Base-by-base conservation (phyloP, 2,888 invertebrate species). In the Apotomis betuletana region DNA sequence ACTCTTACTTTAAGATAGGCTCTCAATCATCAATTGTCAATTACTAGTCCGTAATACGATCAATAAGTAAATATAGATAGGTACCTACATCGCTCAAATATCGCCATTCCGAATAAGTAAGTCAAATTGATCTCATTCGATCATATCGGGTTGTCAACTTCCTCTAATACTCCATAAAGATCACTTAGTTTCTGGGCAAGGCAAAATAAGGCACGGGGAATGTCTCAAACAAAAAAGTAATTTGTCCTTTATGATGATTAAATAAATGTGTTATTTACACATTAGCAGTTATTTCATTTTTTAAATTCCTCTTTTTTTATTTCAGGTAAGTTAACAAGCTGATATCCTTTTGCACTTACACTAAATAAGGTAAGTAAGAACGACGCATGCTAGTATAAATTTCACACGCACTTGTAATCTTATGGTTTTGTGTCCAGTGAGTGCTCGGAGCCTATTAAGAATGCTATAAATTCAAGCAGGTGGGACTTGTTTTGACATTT, bases 311-410 rank as follows among this genome's bases (percentile, higher is more conserved):
- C 55, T 74, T 74, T 74, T 64, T 74, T 77, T 75, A 76, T 80
- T 78, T 51, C 80, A 81, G 77, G 80, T 80, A 80, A 82, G 80
- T 81, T 73, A 70, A 73, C 69, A 69, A 64, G 71, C 70, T 62
- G 72, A 69, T 71, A 73, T 68, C 68, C 69, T 72, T 70, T 73
- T 67, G 13, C 55, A 61, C 49, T 59, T 52, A 41, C 59, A 62
- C 62, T 57, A 51, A 72, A 67, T 67, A 67, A 70, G 75, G 76
- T 76, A 73, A 75, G 74, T 75, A 63, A 59, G 62, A 58, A 68
- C n/a, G 46, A 4, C 13, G 13, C 60, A 41, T 46, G 2, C 57
- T 12, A 6, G n/a, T 57, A 41, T 67, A 5, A n/a, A 44, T 51
- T 72, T 67, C 41, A 64, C 61, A 62, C 52, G 51, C 62, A 57